Base-by-base conservation (phyloP, 2,888 invertebrate species). In the Metacarcinus magister region DNA sequence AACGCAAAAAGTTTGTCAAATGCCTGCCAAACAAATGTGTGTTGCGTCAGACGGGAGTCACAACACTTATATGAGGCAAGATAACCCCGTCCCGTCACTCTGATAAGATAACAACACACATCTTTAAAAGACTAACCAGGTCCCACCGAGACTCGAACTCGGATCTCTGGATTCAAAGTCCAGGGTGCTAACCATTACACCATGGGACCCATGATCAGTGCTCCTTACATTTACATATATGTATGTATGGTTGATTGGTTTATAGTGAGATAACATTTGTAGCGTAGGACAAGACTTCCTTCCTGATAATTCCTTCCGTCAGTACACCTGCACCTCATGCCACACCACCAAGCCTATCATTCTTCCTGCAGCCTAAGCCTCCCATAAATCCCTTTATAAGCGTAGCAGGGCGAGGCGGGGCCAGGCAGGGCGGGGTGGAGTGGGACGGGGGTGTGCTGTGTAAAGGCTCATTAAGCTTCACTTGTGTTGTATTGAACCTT, bases 121-220 rank as follows among this genome's bases (percentile, higher is more conserved):
- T 5, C 19, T 82, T 19, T 82, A 82, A 82, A 82, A 82, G 3
- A 28, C 7, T 28, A 5, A 32, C 60, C 5, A 97, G 97, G 97
- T 96, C 96, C 96, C 96, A 97, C 97, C 97, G 97, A 97, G 97
- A 97, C 96, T 97, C 96, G 97, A 97, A 97, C 97, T 97, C 97
- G 97, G 97, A 97, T 97, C 96, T 97, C 97, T 96, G 97, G 97
- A 97, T 97, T 97, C 97, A 97, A 96, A 97, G 97, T 96, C 97
- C 97, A 97, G 96, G 97, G 97, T 97, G 97, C 97, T 97, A 97
- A 97, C 97, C 97, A 97, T 97, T 97, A 97, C 97, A 97, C 97
- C 97, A 97, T 97, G 96, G 96, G 96, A 96, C 97, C 96, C 32
- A 19, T n/a, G 67, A 16, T 16, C 1, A 3, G 0, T 23, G 67